Evolutionary conservation across 2,888 invertebrate genomes (phyloP), one percentile per base, ranked within the genome.

Genomic region (Latrodectus elegans): DNA sequence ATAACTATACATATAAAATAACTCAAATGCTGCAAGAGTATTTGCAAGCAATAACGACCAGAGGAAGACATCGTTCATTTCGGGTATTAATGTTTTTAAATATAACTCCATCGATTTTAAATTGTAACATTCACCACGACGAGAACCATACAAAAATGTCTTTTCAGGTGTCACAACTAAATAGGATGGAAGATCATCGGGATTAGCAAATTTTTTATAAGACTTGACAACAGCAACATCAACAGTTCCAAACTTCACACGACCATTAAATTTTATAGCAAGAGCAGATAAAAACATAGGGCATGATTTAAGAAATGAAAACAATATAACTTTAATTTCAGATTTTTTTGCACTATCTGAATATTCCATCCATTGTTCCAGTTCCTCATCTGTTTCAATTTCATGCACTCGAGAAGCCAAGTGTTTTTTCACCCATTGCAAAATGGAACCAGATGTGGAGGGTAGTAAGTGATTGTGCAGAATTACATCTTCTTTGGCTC

Each of bases 251-350:
- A 94, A 93, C 88, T 92, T 92, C 4, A 93, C 92, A 17, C 93
- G 91, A n/a, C 93, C 93, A 64, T 93, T 93, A 91, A 94, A 93
- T 90, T 93, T 93, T 1, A 93, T 93, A 88, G 93, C 93, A 10
- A 94, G 91, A 1, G 93, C 93, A n/a, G 93, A 93, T 80, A 93
- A 91, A 90, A 93, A 93, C 85, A 94, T 91, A 0, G 94, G 94
- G 8, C 93, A 92, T 77, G 92, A 92, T 8, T 91, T 88, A 38
- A 93, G 90, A 60, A 92, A 91, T 11, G 93, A 92, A 70, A 93
- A 91, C n/a, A 93, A 91, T 14, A 93, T 90, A 9, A 93, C 92
- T 80, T 92, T 91, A 4, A 93, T 90, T 74, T 89, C 88, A 49
- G 80, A 75, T 15, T 73, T 79, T 67, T 71, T 72, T 9, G 75